These are phyloP conservation scores for Stichopus chloronotus DNA, from an alignment of 35 echinoderm and acorn worm genomes.

Conservation along the genomic window DNA sequence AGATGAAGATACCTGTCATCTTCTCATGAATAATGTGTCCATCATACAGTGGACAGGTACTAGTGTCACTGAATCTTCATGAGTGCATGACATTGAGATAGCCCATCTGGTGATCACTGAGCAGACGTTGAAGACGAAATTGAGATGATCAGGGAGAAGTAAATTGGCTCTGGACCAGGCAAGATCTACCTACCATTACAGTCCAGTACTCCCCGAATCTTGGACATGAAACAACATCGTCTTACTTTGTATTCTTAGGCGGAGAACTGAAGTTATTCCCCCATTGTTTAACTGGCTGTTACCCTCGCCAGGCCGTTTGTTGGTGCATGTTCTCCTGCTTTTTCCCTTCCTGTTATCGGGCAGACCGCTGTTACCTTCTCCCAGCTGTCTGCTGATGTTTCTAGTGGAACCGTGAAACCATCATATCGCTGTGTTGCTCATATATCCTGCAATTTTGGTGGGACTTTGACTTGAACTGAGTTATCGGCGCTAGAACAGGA, in stretches of 20 bases:
- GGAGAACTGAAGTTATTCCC: background rate
- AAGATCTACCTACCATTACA: background rate
- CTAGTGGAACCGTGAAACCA: background rate
- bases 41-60: background rate
- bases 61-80: background rate
- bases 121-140: background rate
- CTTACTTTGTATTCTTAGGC: background rate
- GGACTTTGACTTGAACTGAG: background rate
- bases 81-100: background rate
- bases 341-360: background rate
- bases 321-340: background rate
- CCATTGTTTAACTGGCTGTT: background rate
- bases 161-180: constrained; percentile 5
- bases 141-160: background rate
- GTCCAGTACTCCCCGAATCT: background rate
- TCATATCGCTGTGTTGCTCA: background rate
- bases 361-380: background rate
- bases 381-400: background rate
- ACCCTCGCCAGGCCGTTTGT: background rate
- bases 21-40: background rate
- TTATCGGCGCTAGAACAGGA: constrained; percentile 8
- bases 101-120: constrained; percentile 16
- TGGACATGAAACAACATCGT: background rate
- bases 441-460: background rate
- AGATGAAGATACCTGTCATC: background rate